phyloP scores from a whole-genome alignment of 2,888 invertebrate genomes.

The Imbricaverruca yamaguchii region DNA sequence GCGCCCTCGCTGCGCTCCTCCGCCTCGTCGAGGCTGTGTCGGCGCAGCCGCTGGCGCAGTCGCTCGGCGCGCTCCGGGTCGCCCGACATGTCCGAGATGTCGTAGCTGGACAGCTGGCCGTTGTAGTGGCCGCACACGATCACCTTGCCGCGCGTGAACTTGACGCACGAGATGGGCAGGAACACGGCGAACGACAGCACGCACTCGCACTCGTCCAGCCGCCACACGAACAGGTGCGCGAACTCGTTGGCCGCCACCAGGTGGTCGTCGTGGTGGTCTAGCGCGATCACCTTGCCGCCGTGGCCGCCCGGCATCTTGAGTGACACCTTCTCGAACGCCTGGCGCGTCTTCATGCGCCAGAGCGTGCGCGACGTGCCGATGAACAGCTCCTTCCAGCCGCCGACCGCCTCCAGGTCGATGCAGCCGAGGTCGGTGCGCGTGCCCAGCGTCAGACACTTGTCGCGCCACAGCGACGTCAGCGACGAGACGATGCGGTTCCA shows the following conservation, averaged over 20 bases:
- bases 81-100: constrained; percentile 8
- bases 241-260: constrained; percentile 10
- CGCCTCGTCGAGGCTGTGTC: neutral
- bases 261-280: neutral
- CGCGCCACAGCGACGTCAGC: constrained; percentile 17
- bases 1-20: constrained; percentile 4
- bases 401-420: constrained; percentile 3
- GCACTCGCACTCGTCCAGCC: neutral
- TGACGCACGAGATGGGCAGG: constrained; percentile 30
- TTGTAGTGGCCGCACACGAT: constrained; percentile 31
- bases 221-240: constrained; percentile 5
- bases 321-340: constrained; percentile 14
- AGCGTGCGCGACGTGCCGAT: neutral
- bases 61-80: neutral
- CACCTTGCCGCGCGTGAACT: constrained; percentile 25
- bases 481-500: constrained; percentile 27
- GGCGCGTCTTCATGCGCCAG: constrained; percentile 17
- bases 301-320: neutral
- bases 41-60: neutral
- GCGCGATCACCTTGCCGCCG: constrained; percentile 15
- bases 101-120: constrained; percentile 23
- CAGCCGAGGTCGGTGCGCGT: neutral
- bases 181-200: constrained; percentile 29
- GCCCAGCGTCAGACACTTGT: neutral
- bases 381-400: constrained; percentile 5